Evolutionary conservation across 1,140 invertebrate species (phyloP).

Genomic region (Campoletis sonorensis): DNA sequence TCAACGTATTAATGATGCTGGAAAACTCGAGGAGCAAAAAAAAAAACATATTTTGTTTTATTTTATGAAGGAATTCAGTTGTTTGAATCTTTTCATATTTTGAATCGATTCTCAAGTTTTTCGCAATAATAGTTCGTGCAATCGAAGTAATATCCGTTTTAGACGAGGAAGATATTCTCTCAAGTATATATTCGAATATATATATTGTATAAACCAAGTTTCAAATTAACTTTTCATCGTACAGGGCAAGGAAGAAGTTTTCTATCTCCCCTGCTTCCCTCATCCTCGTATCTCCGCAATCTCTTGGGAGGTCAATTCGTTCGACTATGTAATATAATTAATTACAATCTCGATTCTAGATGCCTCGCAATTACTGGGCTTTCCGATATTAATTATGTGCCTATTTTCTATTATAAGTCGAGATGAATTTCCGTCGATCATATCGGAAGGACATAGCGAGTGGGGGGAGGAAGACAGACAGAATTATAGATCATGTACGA

Average conservation of each 20-base stretch:
- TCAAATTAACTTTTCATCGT: slow-evolving; percentile 24
- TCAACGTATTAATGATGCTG: background rate
- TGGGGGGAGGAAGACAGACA: background rate
- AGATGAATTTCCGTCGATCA: too few species aligned
- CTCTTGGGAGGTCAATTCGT: slow-evolving; percentile 6
- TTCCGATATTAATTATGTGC: background rate
- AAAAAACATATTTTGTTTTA: too few species aligned
- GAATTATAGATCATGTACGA: too few species aligned
- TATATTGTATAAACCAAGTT: background rate
- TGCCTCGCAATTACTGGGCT: background rate
- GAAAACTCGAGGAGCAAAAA: background rate
- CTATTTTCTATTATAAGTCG: background rate
- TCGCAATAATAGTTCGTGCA: background rate
- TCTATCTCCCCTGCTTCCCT: background rate
- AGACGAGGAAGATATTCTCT: background rate
- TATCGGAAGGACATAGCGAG: background rate
- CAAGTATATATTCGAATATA: background rate
- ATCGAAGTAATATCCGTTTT: background rate
- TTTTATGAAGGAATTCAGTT: too few species aligned
- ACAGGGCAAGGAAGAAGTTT: slow-evolving; percentile 4
- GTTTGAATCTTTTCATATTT: background rate
- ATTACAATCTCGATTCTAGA: slow-evolving; percentile 8
- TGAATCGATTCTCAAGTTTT: background rate
- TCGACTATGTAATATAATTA: slow-evolving; percentile 23
- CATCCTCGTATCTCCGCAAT: background rate